A percentile compares a stretch with the other conserved stretches of the same genome.
phyloP scores from a whole-genome alignment of 2,888 invertebrate species.

The Ophraella communa region DNA sequence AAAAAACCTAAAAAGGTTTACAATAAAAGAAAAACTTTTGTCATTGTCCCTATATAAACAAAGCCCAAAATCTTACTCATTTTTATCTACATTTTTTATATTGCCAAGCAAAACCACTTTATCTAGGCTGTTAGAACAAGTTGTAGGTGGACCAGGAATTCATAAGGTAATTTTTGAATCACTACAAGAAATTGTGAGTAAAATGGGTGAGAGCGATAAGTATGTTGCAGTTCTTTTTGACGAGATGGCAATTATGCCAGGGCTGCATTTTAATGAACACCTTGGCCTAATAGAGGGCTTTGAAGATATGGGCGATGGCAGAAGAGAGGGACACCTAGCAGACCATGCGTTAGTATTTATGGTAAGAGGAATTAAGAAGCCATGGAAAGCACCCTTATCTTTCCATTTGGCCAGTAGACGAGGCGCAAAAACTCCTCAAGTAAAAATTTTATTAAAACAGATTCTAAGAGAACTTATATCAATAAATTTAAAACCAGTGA shows the following conservation, averaged over 20 bases:
- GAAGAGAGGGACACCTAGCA: slow-evolving; percentile 11
- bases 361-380: slow-evolving; percentile 27
- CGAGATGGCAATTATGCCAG: too few species aligned
- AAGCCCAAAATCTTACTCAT: slow-evolving; percentile 8
- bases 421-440: slow-evolving; percentile 22
- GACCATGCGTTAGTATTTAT: slow-evolving; percentile 32
- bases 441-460: slow-evolving; percentile 15
- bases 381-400: slow-evolving; percentile 16
- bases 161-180: too few species aligned
- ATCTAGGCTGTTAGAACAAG: too few species aligned
- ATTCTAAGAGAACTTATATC: slow-evolving; percentile 9
- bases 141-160: too few species aligned
- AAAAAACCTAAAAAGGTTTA: slow-evolving; percentile 11
- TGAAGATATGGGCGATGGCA: slow-evolving; percentile 31
- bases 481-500: slow-evolving; percentile 27
- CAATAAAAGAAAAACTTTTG: slow-evolving; percentile 15
- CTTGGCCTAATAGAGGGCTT: too few species aligned
- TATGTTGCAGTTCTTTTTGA: too few species aligned
- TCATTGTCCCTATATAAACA: slow-evolving; percentile 8
- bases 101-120: too few species aligned
- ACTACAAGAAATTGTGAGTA: too few species aligned
- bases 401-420: slow-evolving; percentile 18
- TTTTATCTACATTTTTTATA: slow-evolving; percentile 19
- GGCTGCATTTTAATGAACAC: too few species aligned
- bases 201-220: too few species aligned